phyloP scores from a whole-genome alignment of 2,888 invertebrate genomes.

The Ceramica pisi region DNA sequence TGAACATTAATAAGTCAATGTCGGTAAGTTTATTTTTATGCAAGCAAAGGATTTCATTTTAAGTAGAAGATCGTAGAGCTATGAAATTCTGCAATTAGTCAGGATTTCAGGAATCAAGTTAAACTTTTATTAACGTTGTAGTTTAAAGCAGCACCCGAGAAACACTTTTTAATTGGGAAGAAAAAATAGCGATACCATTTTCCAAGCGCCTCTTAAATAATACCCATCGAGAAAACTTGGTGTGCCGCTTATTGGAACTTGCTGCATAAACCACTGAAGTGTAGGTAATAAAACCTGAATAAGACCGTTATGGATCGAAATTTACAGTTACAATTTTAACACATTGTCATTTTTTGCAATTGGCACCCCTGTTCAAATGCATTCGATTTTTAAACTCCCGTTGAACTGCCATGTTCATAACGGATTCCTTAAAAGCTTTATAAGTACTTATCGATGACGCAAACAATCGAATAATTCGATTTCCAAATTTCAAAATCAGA shows the following conservation, averaged over 20 bases:
- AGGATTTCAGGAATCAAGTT: too few species aligned
- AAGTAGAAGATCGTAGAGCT: too few species aligned
- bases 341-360: slow-evolving; percentile 33
- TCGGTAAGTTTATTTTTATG: too few species aligned
- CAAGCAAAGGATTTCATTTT: too few species aligned
- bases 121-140: too few species aligned
- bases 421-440: slow-evolving; percentile 61
- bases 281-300: background rate
- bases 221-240: background rate
- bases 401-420: slow-evolving; percentile 45
- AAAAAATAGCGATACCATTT: background rate
- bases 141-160: background rate
- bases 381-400: slow-evolving; percentile 47
- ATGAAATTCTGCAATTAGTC: too few species aligned
- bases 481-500: slow-evolving; percentile 85
- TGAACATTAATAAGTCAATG: too few species aligned
- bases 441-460: slow-evolving; percentile 63
- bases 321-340: slow-evolving; percentile 39
- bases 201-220: background rate
- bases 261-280: background rate
- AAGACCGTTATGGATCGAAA: slow-evolving; percentile 8
- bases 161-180: background rate
- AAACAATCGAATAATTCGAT: slow-evolving; percentile 85
- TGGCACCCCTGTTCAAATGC: slow-evolving; percentile 24
- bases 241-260: background rate